These are phyloP conservation scores for Pseudorhiza aurosa DNA, from an alignment of 30 jellyfish, hydroid and myxozoan genomes.

Conservation along the genomic window DNA sequence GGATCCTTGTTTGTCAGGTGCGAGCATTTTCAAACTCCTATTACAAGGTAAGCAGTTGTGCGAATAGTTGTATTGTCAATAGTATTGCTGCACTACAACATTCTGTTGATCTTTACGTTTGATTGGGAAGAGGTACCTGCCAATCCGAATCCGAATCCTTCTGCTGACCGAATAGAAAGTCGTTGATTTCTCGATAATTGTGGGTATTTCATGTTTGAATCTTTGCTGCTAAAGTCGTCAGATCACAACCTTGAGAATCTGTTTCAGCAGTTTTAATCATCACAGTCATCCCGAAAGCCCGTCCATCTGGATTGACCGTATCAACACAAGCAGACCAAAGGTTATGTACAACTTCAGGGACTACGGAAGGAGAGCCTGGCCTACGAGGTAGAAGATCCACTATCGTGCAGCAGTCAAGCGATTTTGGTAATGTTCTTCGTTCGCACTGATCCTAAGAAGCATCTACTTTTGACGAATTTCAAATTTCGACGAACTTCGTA, in stretches of 20 bases:
- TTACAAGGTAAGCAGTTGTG: neutral
- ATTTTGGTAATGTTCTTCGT: no score
- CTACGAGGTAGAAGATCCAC: no score
- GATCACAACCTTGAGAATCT: neutral
- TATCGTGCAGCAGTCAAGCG: no score
- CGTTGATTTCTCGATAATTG: neutral
- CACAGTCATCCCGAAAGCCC: neutral
- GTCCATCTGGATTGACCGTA: neutral
- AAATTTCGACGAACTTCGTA: no score
- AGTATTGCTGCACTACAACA: neutral
- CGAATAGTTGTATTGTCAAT: neutral
- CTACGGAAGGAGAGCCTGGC: no score
- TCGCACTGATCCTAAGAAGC: no score
- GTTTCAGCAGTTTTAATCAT: neutral
- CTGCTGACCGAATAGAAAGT: neutral
- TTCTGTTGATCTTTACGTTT: neutral
- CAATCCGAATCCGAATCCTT: constrained; percentile 4
- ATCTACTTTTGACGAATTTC: no score
- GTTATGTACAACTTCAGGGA: neutral
- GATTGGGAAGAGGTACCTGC: neutral
- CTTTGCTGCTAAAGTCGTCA: neutral
- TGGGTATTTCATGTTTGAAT: neutral
- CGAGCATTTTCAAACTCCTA: neutral
- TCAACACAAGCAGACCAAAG: neutral
- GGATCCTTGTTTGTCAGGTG: neutral